Percentiles rank a stretch among this genome's conserved stretches.
These are phyloP conservation scores for Clarias fuscus DNA, from an alignment of 2,797 vertebrate genomes.

Conservation along the genomic window DNA sequence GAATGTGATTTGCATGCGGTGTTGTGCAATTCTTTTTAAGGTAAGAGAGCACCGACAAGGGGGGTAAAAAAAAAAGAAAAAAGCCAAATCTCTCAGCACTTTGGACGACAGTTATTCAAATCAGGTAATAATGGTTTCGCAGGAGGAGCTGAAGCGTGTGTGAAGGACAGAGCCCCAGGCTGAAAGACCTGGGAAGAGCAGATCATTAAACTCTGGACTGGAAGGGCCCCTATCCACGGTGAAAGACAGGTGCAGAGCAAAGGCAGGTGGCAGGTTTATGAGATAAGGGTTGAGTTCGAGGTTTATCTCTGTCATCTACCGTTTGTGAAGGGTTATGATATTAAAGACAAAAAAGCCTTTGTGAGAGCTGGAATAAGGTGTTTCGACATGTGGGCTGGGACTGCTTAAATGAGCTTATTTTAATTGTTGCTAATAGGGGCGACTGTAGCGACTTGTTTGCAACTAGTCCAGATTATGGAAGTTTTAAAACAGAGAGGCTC, in stretches of 20 bases:
- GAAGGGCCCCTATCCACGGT: constrained; percentile 25
- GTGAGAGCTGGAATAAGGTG: constrained; percentile 13
- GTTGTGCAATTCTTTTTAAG: constrained; percentile 18
- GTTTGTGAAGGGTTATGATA: background rate
- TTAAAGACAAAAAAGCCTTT: background rate
- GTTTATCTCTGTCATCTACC: constrained; percentile 16
- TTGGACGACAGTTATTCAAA: constrained; percentile 64
- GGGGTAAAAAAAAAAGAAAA: background rate
- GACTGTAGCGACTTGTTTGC: background rate
- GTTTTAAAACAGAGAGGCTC: background rate
- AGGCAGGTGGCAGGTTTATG: constrained; percentile 36
- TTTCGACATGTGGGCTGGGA: constrained; percentile 5
- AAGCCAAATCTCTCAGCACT: constrained; percentile 40
- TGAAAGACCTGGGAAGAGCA: background rate
- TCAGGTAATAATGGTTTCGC: constrained; percentile 35
- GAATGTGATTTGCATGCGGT: constrained; percentile 58
- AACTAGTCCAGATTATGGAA: background rate
- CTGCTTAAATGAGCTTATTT: constrained; percentile 20
- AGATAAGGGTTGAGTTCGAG: constrained; percentile 33
- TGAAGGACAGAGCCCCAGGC: background rate
- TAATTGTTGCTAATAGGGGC: constrained; percentile 18
- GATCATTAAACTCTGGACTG: constrained; percentile 10
- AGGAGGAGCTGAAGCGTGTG: constrained; percentile 13
- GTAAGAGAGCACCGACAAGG: background rate
- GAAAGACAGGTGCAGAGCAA: constrained; percentile 41